These are phyloP conservation scores for Stenchaetothrips biformis DNA, from an alignment of 2,888 invertebrate species.

Conservation along the genomic window DNA sequence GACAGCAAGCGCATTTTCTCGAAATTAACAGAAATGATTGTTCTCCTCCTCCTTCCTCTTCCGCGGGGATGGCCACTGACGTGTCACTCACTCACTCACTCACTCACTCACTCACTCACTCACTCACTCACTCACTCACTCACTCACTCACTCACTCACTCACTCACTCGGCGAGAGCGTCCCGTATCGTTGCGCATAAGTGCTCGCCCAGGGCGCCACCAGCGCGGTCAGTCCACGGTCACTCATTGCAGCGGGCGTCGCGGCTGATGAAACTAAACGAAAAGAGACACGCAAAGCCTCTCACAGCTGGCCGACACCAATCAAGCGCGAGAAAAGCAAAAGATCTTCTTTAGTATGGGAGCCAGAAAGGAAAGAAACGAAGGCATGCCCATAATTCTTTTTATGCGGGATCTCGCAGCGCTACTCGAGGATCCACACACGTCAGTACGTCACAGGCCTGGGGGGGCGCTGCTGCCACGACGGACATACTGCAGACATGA, in stretches of 20 bases:
- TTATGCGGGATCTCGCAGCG: background rate
- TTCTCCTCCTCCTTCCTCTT: too few relatives aligned
- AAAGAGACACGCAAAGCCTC: constrained; percentile 13
- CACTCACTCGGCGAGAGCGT: background rate
- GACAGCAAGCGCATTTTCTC: too few relatives aligned
- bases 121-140: background rate
- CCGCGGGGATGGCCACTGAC: too few relatives aligned
- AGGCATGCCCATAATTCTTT: too few relatives aligned
- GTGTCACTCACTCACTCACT: background rate
- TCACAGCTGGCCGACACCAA: too few relatives aligned
- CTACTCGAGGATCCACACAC: background rate
- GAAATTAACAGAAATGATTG: too few relatives aligned
- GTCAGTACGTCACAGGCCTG: background rate
- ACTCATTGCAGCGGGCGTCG: background rate
- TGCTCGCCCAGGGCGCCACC: background rate
- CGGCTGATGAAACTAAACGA: constrained; percentile 2
- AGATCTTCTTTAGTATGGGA: too few relatives aligned
- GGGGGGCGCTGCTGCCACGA: background rate
- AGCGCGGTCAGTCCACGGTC: background rate
- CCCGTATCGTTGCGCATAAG: background rate
- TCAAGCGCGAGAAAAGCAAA: too few relatives aligned
- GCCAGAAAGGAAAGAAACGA: too few relatives aligned
- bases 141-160: background rate
- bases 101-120: background rate
- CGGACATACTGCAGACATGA: background rate